Conservation (phyloP, 1,140 invertebrate species). For the Drosophila ananassae region DNA sequence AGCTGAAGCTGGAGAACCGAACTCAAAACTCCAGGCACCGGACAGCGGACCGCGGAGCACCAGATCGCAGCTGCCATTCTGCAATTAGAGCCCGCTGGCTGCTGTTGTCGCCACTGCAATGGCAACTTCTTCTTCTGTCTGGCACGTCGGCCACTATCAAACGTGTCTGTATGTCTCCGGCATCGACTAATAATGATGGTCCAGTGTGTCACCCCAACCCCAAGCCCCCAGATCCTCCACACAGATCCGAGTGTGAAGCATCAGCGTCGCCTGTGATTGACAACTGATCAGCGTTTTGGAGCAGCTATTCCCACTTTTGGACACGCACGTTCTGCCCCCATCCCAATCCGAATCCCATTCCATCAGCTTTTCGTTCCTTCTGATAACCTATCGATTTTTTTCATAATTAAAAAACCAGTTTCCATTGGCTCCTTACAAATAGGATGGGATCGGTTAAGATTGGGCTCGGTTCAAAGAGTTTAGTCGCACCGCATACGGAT, state of each 20-base stretch:
- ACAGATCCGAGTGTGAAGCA: conserved; percentile 68
- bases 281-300: conserved; percentile 73
- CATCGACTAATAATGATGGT: conserved; percentile 78
- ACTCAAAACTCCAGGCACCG: neutral
- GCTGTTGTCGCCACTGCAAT: conserved; percentile 23
- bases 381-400: conserved; percentile 59
- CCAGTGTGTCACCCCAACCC: conserved; percentile 17
- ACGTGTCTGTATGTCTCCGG: conserved; percentile 70
- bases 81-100: conserved; percentile 54
- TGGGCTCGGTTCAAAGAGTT: conserved; percentile 50
- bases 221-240: conserved; percentile 5
- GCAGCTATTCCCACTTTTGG: conserved; percentile 56
- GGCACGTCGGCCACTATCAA: conserved; percentile 62
- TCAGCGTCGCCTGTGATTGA: conserved; percentile 75
- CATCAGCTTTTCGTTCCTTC: neutral
- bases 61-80: conserved; percentile 64
- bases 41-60: conserved; percentile 43
- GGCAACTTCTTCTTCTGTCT: conserved; percentile 4
- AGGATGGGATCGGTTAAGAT: conserved; percentile 29
- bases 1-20: conserved; percentile 9
- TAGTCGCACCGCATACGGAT: conserved; percentile 18
- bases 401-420: conserved; percentile 81
- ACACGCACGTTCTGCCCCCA: conserved; percentile 45
- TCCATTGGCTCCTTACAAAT: conserved; percentile 53
- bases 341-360: neutral